These are phyloP conservation scores for Pachypsylla venusta DNA, from an alignment of 1,140 invertebrate genomes.

Conservation along the genomic window DNA sequence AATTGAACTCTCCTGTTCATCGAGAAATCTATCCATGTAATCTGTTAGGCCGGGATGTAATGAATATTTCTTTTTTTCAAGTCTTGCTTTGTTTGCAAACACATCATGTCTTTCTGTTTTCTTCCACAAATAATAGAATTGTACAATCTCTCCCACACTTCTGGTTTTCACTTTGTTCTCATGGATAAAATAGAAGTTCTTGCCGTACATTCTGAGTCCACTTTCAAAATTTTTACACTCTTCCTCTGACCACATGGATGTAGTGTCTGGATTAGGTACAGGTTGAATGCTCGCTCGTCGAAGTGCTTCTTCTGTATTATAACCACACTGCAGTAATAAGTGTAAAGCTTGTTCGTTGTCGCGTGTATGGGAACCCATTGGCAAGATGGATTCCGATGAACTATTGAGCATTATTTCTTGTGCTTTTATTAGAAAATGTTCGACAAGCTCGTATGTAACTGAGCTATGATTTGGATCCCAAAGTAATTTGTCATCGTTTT, in stretches of 20 bases:
- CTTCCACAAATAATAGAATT: conserved; percentile 99
- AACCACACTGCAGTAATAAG: conserved; percentile 81
- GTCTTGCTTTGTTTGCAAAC: conserved; percentile 64
- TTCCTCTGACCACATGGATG: conserved; percentile 91
- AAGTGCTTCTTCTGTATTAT: conserved; percentile 85
- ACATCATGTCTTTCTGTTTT: conserved; percentile 92
- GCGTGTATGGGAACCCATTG: conserved; percentile 60
- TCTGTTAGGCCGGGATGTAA: conserved; percentile 71
- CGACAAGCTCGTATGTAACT: conserved; percentile 54
- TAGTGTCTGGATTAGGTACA: conserved; percentile 49
- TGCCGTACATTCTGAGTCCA: conserved; percentile 80
- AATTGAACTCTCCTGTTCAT: conserved; percentile 50
- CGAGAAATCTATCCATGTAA: conserved; percentile 73
- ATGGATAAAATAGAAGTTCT: conserved; percentile 91
- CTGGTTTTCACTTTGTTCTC: conserved; percentile 85
- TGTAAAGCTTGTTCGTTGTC: conserved; percentile 93
- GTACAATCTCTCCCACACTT: conserved; percentile 91
- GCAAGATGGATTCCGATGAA: conserved; percentile 41
- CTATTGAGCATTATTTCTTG: conserved; percentile 35
- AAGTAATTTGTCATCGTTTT: conserved; percentile 88
- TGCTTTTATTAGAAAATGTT: conserved; percentile 63
- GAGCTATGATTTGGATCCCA: conserved; percentile 63
- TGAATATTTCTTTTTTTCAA: conserved; percentile 77
- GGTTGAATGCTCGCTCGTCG: conserved; percentile 66
- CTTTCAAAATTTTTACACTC: conserved; percentile 95